Conservation (phyloP, 2,888 invertebrate species). For the Metallyticus violacea region DNA sequence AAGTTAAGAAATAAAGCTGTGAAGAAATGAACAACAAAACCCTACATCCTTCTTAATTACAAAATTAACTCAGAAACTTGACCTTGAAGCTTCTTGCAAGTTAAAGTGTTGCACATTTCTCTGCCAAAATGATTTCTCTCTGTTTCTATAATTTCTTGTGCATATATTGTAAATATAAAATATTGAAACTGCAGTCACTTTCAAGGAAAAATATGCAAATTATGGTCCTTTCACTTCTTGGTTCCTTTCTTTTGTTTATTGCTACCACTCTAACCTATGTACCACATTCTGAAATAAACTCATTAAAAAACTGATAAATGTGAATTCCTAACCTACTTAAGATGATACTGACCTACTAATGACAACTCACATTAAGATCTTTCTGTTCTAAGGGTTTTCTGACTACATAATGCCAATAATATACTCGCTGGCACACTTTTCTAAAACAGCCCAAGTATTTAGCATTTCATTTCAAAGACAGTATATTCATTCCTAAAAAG, state of each 20-base stretch:
- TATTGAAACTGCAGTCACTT: too few species aligned
- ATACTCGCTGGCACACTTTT: background rate
- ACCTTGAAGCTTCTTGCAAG: too few species aligned
- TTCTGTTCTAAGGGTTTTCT: background rate
- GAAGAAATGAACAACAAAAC: too few species aligned
- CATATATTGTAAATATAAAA: too few species aligned
- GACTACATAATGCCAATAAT: background rate
- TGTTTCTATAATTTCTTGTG: too few species aligned
- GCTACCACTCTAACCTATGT: background rate
- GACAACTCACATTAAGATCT: background rate
- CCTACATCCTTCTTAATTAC: too few species aligned
- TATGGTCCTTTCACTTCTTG: background rate
- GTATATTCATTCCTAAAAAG: background rate
- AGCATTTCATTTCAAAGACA: background rate
- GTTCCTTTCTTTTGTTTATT: background rate
- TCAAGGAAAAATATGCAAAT: too few species aligned
- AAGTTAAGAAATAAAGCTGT: too few species aligned
- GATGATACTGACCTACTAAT: background rate
- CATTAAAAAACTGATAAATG: background rate
- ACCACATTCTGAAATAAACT: background rate
- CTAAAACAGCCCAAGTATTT: background rate
- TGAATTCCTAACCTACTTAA: background rate
- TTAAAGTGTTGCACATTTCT: too few species aligned
- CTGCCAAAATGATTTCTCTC: too few species aligned
- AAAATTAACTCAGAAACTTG: too few species aligned